Evolutionary conservation across 1,140 invertebrate genomes (phyloP).

Genomic region (Pogonus chalceus): DNA sequence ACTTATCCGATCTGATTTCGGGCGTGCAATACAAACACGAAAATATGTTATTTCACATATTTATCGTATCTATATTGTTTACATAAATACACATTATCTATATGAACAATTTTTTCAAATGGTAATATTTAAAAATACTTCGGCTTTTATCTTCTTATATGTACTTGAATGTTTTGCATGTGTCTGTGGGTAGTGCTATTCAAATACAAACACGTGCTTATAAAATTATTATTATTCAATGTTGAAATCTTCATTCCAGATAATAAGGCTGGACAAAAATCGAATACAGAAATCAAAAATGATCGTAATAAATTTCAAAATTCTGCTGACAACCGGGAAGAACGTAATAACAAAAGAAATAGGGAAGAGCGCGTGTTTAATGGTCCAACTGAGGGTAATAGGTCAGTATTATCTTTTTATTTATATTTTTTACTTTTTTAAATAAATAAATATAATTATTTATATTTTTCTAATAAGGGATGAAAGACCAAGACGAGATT

Average conservation of each 20-base stretch:
- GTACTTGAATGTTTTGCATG: neutral
- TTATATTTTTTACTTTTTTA: constrained; percentile 8
- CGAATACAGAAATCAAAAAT: constrained; percentile 26
- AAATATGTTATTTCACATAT: too few relatives aligned
- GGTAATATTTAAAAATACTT: neutral
- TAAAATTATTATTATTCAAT: neutral
- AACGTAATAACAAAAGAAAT: constrained; percentile 62
- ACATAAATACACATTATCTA: neutral
- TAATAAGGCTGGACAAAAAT: constrained; percentile 24
- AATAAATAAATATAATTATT: constrained; percentile 8
- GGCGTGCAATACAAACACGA: neutral
- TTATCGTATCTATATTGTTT: too few relatives aligned
- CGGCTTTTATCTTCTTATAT: neutral
- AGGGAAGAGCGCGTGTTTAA: constrained; percentile 48
- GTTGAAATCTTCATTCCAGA: constrained; percentile 22
- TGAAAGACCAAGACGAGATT: constrained; percentile 30
- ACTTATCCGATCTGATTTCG: too few relatives aligned
- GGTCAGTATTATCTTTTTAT: constrained; percentile 19
- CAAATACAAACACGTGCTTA: neutral
- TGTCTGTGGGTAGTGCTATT: neutral
- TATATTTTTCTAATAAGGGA: constrained; percentile 11
- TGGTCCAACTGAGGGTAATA: constrained; percentile 28
- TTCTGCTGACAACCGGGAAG: constrained; percentile 51
- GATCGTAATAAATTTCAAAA: constrained; percentile 30
- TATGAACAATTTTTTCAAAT: neutral